Evolutionary conservation across 1,140 invertebrate species (phyloP), one percentile per base, ranked within the genome.

Genomic region (Drosophila nikananu): DNA sequence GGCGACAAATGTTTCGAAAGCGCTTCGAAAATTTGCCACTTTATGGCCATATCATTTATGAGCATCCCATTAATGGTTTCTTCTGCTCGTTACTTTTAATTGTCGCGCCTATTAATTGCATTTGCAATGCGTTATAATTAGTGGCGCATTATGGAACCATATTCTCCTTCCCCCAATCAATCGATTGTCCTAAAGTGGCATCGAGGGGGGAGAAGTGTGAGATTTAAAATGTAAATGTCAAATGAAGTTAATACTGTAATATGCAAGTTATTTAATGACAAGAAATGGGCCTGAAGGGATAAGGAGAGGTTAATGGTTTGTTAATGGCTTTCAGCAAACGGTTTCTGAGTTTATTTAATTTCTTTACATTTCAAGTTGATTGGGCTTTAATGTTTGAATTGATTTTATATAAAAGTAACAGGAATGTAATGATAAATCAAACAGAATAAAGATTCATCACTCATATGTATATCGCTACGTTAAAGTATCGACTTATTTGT

Each of bases 81-180:
- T 81, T 37, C 64, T 48, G 81, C 60, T 70, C 63, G 58, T 86
- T 82, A 86, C 48, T 66, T 77, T 82, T 82, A 86, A 86, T 82
- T 86, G 83, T 73, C 66, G 66, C 67, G 72, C 76, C 83, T 60
- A 67, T 77, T 87, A 86, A 86, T 87, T 86, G 83, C 80, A 80
- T 87, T 79, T 73, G 67, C 79, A 86, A 86, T 87, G 83, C 60
- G 83, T 86, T 71, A 70, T 87, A 86, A 86, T 86, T 87, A 87
- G 70, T 79, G 66, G 27, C 46, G 77, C 77, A 82, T 86, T 86
- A 86, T 48, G 21, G 27, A 60, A 39, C 63, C 35, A 19, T 41
- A 48, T 61, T 77, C 48, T 25, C 41, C 39, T 52, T 49, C 25
- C 5, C 39, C 46, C 39, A 17, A 21, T 19, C 30, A 46, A 74